Evolutionary conservation across 2,888 invertebrate species (phyloP).

Genomic region (Drosophila nigricruria): DNA sequence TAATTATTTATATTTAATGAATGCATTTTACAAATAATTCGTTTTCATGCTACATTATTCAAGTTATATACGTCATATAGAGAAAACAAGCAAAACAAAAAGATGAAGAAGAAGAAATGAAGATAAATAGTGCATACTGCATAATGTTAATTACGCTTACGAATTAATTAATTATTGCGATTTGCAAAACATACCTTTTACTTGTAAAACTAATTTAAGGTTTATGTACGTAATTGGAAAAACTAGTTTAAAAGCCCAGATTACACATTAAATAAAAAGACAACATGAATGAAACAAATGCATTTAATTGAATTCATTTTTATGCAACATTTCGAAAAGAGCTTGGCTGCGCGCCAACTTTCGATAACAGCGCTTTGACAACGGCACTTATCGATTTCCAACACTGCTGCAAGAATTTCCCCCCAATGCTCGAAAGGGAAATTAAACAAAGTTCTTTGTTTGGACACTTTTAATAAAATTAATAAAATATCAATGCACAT

Average conservation of each 20-base stretch:
- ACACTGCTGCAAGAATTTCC: background rate
- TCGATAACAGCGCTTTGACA: background rate
- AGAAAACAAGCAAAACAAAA: conserved; percentile 17
- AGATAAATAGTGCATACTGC: conserved; percentile 39
- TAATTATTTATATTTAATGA: conserved; percentile 43
- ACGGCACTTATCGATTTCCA: background rate
- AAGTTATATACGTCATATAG: conserved; percentile 25
- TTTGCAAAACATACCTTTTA: conserved; percentile 55
- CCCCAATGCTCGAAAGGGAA: too few relatives aligned
- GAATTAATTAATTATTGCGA: conserved; percentile 52
- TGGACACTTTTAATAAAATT: conserved; percentile 42
- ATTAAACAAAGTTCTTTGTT: background rate
- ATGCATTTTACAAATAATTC: conserved; percentile 45
- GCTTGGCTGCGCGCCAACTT: background rate
- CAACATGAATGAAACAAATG: conserved; percentile 39
- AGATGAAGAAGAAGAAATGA: background rate
- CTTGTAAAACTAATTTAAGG: conserved; percentile 55
- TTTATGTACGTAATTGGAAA: conserved; percentile 61
- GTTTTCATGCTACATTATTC: conserved; percentile 40
- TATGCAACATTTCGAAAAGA: background rate
- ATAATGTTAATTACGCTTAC: conserved; percentile 58
- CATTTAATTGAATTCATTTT: background rate
- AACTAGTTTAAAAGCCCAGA: conserved; percentile 52
- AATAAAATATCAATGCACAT: conserved; percentile 37
- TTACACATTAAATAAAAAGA: conserved; percentile 50